Evolutionary conservation across 2,113 vertebrate species (phyloP), one percentile per base, ranked within the genome.

Genomic region (Vulpes vulpes): DNA sequence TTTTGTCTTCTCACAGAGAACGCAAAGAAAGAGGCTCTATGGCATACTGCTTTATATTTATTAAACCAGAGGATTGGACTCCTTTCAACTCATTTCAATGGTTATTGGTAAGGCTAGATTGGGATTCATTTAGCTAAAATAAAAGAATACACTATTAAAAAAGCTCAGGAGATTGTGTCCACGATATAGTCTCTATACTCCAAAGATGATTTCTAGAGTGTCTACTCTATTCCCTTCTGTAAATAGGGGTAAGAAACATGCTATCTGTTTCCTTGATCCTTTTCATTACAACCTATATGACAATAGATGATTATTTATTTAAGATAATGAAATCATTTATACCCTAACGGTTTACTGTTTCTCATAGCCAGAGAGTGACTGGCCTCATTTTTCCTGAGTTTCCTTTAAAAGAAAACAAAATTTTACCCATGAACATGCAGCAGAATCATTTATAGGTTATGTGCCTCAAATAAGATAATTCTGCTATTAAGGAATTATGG

Each of bases 1-100:
- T 69, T 96, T 90, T 95, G 49, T 51, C 62, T 96, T 65, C 22
- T 35, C 76, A 83, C 53, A 90, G 74, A 93, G 88, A n/a, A 92
- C 53, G n/a, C 7, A 59, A 83, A 88, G 49, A 57, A 20, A 89
- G 32, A 74, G 82, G 79, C 17, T 94, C 8, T 76, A 43, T 78
- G 55, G n/a, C 17, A 19, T 65, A 62, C 19, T 79, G 19, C 17
- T n/a, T 59, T 65, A 43, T 79, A 43, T 2, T 9, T 74, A 59
- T 19, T 85, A 82, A 92, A 65, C 23, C 12, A 55, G 11, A 91
- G 59, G 11, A 80, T 14, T n/a, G 35, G n/a, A 32, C 1, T 38
- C 20, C 22, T 57, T 71, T 78, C 65, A 79, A 65, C 16, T 55
- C 17, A 35, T 78, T 78, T 55, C 64, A 55, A 4, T 87, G 78